Evolutionary conservation across 2,113 vertebrate species (phyloP), one percentile per base, ranked within the genome.

Genomic region (Plestiodon gilberti): DNA sequence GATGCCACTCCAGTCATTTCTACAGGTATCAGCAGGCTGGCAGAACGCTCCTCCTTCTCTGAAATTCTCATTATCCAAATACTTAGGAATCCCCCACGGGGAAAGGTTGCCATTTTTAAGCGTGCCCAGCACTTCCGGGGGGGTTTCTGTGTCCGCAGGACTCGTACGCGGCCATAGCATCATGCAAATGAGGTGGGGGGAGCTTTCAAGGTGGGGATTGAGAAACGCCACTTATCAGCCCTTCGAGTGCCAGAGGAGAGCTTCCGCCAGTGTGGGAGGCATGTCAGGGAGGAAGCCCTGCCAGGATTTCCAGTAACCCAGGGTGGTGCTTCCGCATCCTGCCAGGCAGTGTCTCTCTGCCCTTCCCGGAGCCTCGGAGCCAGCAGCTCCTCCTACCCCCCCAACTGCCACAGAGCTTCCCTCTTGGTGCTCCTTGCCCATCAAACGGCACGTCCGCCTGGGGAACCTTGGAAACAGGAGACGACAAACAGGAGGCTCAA

Each of bases 371-470:
- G 2, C 4, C 14, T 25, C 61, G 38, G 18, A 2, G 1, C 70
- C 74, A 33, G 28, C 15, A 13, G 48, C 61, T 30, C 38, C 61
- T 67, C 43, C 13, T 35, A 38, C 28, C 2, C 38, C n/a, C 28
- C 30, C 6, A 13, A 43, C n/a, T 28, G 52, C 81, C 35, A 15
- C 11, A 25, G 55, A 33, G n/a, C 11, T 38, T 33, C 33, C 28
- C 73, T 28, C 35, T 80, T 78, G 17, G 11, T 30, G 59, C 20
- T 2, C 81, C 33, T 67, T 18, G 61, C 20, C n/a, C 20, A 4
- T 14, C 17, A 57, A 15, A 0, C 4, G 67, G 48, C 2, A 20
- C 7, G 6, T 20, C 11, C 1, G n/a, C n/a, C n/a, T n/a, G n/a
- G n/a, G n/a, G 30, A 11, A 62, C 35, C 7, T 62, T 35, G 35